Base-by-base conservation (phyloP, 1,140 invertebrate genomes). In the Batillaria attramentaria region DNA sequence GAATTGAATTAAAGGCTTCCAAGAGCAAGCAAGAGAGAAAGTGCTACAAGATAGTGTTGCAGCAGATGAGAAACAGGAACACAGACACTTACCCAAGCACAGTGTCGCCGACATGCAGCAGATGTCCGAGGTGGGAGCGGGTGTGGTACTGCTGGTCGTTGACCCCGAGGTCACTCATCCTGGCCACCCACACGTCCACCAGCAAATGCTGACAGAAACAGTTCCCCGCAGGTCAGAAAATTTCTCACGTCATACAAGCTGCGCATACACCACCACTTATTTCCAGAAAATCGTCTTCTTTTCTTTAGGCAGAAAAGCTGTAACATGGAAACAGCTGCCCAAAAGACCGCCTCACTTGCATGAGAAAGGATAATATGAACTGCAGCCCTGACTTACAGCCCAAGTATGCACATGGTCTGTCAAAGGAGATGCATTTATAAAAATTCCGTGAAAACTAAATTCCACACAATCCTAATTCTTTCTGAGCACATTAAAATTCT, bases 131-230 rank as follows among this genome's bases (percentile, higher is more conserved):
- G 93, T 99, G 98, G 42, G 97, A 98, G 84, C 95, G 93, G 76
- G 90, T 90, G 42, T 87, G 85, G 57, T 84, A 87, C 83, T 90
- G 89, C 46, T 89, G 84, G 43, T 88, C 88, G 79, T 94, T 95
- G 16, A 95, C 92, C 18, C 97, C 98, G 42, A 99, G 91, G 88
- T 99, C 97, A 76, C 94, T 95, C 41, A 96, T 94, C 90, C 94
- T 95, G 0, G 98, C 95, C 2, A 99, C 93, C 96, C 97, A 99
- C 37, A 97, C 94, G 92, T 99, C 98, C 31, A 97, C 95, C 69
- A 99, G 92, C 4, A 95, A 94, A 91, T 99, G 97, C 93, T 95
- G 88, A 84, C 91, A 24, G 10, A 50, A 50, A 50, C 46, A 50
- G n/a, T n/a, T n/a, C n/a, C n/a, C n/a, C n/a, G n/a, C n/a, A n/a